Evolutionary conservation across 2,113 vertebrate genomes (phyloP).

Genomic region (Ploceus nigricollis): DNA sequence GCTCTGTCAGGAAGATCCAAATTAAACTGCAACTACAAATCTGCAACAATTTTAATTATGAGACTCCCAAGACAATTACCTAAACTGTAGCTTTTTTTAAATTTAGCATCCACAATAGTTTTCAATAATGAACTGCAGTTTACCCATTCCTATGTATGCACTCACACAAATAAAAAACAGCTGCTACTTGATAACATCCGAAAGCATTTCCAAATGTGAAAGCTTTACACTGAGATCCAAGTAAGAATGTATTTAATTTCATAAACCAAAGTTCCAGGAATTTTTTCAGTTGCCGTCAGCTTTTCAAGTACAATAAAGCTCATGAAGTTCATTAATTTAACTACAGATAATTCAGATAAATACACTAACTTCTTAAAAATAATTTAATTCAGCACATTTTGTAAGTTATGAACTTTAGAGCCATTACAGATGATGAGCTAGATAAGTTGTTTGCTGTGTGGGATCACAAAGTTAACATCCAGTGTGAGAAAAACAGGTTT

Average conservation of each 20-base stretch:
- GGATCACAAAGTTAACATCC: conserved; percentile 16
- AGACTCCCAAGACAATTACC: not conserved
- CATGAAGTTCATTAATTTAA: not conserved
- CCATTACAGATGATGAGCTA: conserved; percentile 11
- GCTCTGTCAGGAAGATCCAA: not conserved
- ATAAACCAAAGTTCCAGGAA: not conserved
- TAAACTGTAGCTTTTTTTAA: not conserved
- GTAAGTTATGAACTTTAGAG: not conserved
- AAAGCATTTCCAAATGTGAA: conserved; percentile 19
- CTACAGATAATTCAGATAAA: not conserved
- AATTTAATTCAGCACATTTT: not conserved
- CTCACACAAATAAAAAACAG: not conserved
- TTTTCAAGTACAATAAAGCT: not conserved
- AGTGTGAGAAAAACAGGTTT: conserved; percentile 59
- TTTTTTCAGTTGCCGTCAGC: not conserved
- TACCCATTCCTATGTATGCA: not conserved
- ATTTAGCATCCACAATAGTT: not conserved
- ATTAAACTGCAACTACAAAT: not conserved
- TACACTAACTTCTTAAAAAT: not conserved
- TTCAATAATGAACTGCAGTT: not conserved
- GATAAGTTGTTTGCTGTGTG: not conserved
- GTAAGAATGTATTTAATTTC: not conserved
- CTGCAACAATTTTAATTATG: not conserved
- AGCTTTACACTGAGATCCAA: not conserved
- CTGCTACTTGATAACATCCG: not conserved